Evolutionary conservation across 2,888 invertebrate species (phyloP), one percentile per base, ranked within the genome.

Genomic region (Eupithecia insigniata): DNA sequence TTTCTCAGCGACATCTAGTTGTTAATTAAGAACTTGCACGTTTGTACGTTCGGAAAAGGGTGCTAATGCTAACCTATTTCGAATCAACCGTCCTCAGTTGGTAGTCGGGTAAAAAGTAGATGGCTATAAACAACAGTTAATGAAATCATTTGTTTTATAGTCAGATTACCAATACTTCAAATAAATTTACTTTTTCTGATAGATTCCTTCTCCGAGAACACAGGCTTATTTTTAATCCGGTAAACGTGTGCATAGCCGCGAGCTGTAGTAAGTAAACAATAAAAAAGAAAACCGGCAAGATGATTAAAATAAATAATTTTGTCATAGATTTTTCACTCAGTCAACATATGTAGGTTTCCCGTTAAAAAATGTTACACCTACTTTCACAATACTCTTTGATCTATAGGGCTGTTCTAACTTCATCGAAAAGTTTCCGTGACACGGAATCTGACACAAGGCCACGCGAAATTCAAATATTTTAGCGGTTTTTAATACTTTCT

Each of bases 361-460:
- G n/a, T 8, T 46, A n/a, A 46, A 43, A n/a, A 46, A n/a, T n/a
- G 18, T 7, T 46, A n/a, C n/a, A 46, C 46, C 46, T n/a, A n/a
- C 46, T 46, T 46, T 46, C n/a, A 51, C 46, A 51, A 51, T 51
- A 51, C 46, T 51, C 1, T 58, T 58, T 60, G 7, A 60, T 28
- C 28, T 55, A 22, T 14, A 22, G n/a, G n/a, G n/a, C n/a, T n/a
- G n/a, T n/a, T n/a, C n/a, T n/a, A n/a, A n/a, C n/a, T n/a, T n/a
- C n/a, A n/a, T n/a, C n/a, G n/a, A n/a, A n/a, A n/a, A n/a, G n/a
- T n/a, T n/a, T n/a, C n/a, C n/a, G n/a, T n/a, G n/a, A n/a, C n/a
- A n/a, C n/a, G n/a, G n/a, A n/a, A n/a, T n/a, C n/a, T n/a, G n/a
- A n/a, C n/a, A n/a, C n/a, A n/a, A n/a, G n/a, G n/a, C n/a, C n/a